Evolutionary conservation across 2,797 vertebrate genomes (phyloP).

Genomic region (Scyliorhinus canicula): DNA sequence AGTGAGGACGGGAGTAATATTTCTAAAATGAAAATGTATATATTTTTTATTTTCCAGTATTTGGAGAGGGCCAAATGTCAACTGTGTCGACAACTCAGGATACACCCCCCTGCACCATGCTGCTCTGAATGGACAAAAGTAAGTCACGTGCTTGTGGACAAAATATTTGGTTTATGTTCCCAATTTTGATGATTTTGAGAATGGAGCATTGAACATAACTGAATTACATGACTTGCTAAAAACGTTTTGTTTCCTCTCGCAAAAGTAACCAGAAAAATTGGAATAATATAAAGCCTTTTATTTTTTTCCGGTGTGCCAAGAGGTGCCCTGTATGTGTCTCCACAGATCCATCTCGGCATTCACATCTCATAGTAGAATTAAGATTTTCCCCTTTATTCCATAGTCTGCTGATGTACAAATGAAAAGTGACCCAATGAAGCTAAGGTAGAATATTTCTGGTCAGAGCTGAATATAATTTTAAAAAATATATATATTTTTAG

Average conservation of each 20-base stretch:
- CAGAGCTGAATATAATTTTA: no score
- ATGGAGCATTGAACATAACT: not conserved
- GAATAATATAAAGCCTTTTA: not conserved
- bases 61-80: constrained; percentile 97
- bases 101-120: constrained; percentile 95
- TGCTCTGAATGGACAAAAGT: constrained; percentile 93
- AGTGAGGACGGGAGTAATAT: not conserved
- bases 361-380: no score
- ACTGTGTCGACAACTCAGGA: constrained; percentile 93
- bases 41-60: constrained; percentile 65
- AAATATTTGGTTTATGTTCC: not conserved
- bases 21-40: not conserved
- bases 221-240: not conserved
- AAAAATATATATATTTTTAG: no score
- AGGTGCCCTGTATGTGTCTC: not conserved
- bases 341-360: no score
- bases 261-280: not conserved
- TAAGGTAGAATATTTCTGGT: no score
- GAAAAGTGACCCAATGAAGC: no score
- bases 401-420: no score
- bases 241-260: not conserved
- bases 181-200: not conserved
- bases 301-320: not conserved
- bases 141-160: constrained; percentile 44
- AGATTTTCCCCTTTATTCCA: no score